phyloP scores from a whole-genome alignment of 2,113 vertebrate species.

The Australoheros scitulus region DNA sequence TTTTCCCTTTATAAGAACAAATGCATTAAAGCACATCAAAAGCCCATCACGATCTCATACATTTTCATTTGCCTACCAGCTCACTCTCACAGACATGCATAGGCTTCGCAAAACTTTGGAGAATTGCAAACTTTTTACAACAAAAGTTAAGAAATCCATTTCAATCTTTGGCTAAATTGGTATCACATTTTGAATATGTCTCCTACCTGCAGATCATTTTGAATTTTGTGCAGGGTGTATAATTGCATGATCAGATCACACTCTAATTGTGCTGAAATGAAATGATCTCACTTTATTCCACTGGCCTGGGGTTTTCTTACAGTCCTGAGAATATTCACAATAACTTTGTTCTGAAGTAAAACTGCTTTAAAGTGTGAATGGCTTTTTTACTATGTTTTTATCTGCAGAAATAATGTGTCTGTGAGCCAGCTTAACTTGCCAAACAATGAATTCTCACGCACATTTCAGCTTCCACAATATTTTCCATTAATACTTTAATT shows the following conservation, averaged over 20 bases:
- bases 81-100: neutral
- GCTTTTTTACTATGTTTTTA: neutral
- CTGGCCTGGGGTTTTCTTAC: neutral
- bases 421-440: neutral
- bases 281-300: slow-evolving; percentile 18
- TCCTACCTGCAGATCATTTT: slow-evolving; percentile 3
- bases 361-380: slow-evolving; percentile 36
- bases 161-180: slow-evolving; percentile 41
- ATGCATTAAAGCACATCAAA: neutral
- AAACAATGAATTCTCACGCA: neutral
- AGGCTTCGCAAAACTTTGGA: slow-evolving; percentile 8
- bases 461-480: slow-evolving; percentile 26
- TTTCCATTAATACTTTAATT: slow-evolving; percentile 50
- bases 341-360: slow-evolving; percentile 15
- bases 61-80: neutral
- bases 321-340: slow-evolving; percentile 31
- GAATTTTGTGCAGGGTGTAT: slow-evolving; percentile 25
- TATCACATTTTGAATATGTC: slow-evolving; percentile 18
- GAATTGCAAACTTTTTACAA: slow-evolving; percentile 2
- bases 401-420: neutral
- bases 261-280: slow-evolving; percentile 43
- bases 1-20: slow-evolving; percentile 3
- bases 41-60: neutral
- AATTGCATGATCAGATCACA: slow-evolving; percentile 28
- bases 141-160: slow-evolving; percentile 38